phyloP scores from a whole-genome alignment of 2,113 vertebrate species.

The Aspiorhynchus laticeps region DNA sequence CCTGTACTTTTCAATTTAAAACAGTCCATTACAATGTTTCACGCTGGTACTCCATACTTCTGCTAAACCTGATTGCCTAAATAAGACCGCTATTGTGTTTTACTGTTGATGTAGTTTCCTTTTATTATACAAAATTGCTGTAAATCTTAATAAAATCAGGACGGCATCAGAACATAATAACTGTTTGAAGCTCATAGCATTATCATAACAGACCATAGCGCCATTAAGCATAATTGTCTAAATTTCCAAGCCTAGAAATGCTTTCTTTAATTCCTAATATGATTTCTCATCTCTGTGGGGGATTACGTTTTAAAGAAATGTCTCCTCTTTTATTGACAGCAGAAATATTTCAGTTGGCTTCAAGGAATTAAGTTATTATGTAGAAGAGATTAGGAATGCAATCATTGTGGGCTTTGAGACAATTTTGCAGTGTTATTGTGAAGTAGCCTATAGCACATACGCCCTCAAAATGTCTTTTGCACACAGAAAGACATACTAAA shows the following conservation, averaged over 20 bases:
- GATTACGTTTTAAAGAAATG: slow-evolving; percentile 22
- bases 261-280: slow-evolving; percentile 36
- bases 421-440: slow-evolving; percentile 38
- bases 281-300: slow-evolving; percentile 24
- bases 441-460: slow-evolving; percentile 26
- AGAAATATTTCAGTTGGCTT: slow-evolving; percentile 34
- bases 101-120: slow-evolving; percentile 1
- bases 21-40: slow-evolving; percentile 10
- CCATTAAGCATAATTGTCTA: slow-evolving; percentile 32
- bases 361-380: slow-evolving; percentile 44
- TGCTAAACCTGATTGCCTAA: not conserved
- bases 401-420: slow-evolving; percentile 35
- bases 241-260: slow-evolving; percentile 12
- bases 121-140: slow-evolving; percentile 12
- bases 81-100: not conserved
- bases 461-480: not conserved
- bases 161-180: not conserved
- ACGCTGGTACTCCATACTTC: not conserved
- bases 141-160: slow-evolving; percentile 29
- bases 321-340: slow-evolving; percentile 31
- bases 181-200: slow-evolving; percentile 32
- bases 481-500: slow-evolving; percentile 1
- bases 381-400: slow-evolving; percentile 44
- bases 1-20: slow-evolving; percentile 6
- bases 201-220: slow-evolving; percentile 24